phyloP scores from a whole-genome alignment of 2,888 invertebrate species.

The Eilema depressum region DNA sequence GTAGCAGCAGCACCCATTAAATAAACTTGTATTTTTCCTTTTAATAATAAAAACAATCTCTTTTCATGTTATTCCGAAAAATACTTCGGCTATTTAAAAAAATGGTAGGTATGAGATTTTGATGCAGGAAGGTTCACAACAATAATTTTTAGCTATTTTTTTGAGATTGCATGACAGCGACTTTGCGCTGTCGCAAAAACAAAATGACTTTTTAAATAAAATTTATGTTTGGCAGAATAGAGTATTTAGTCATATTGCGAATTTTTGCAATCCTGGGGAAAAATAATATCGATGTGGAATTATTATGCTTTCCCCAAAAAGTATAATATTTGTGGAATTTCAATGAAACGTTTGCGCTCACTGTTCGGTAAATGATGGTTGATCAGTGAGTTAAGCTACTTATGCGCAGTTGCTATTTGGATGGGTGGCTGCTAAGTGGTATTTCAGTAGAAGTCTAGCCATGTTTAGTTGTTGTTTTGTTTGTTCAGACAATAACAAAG shows the following conservation, averaged over 20 bases:
- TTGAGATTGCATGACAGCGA: background rate
- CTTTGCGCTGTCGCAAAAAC: background rate
- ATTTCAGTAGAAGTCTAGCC: no score
- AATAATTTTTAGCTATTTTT: background rate
- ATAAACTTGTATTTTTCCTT: background rate
- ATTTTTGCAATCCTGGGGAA: background rate
- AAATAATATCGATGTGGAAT: no score
- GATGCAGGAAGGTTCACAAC: background rate
- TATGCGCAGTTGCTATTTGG: no score
- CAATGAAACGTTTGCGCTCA: no score
- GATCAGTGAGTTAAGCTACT: no score
- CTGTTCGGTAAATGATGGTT: no score
- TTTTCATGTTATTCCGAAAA: background rate
- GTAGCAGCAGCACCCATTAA: conserved; percentile 21
- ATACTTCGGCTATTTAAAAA: background rate
- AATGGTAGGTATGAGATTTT: background rate
- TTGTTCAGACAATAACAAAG: no score
- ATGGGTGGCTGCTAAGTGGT: no score
- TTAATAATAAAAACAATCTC: background rate
- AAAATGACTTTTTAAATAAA: conserved; percentile 1
- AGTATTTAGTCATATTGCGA: background rate
- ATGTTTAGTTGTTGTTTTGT: no score
- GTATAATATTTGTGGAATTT: no score
- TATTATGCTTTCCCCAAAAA: no score
- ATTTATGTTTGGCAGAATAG: conserved; percentile 3